Evolutionary conservation across 1,140 invertebrate species (phyloP), one percentile per base, ranked within the genome.

Genomic region (Cherax quadricarinatus): DNA sequence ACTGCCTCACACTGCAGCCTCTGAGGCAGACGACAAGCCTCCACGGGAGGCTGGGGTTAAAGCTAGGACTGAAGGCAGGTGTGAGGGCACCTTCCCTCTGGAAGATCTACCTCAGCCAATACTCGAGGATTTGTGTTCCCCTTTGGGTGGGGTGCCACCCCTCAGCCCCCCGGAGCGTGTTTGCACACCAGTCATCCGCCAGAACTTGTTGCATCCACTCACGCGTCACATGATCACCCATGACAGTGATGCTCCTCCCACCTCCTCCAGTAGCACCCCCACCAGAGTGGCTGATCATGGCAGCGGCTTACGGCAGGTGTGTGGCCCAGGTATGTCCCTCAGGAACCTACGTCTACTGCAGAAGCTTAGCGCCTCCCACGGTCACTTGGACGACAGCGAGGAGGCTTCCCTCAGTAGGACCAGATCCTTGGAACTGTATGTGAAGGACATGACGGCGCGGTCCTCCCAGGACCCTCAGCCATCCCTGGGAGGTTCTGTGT

Each of bases 101-200:
- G 90, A 91, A 66, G 90, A 91, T 49, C 60, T 91, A 53, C 90
- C 90, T 53, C 84, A 91, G 73, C 90, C 90, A 30, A 66, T 91
- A 12, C n/a, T 91, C 5, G 90, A 86, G 60, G 90, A 86, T 21
- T 30, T 91, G 48, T 91, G 90, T 24, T 91, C 90, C 1, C 90
- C 90, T 24, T 24, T 91, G 21, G 90, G 90, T 24, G 83, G 70
- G 53, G 90, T 91, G 70, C 90, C 90, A 18, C 90, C 90, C 79
- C 85, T 91, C 12, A 91, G 84, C 57, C 90, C 90, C 9, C 90
- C 90, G 51, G 85, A 86, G 79, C 57, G 49, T 41, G 5, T 57
- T 14, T 62, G 53, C 24, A 70, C 88, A 12, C 90, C 90, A 41
- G 57, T 82, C 79, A 89, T 82, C 79, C 73, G 51, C 12, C 41